phyloP scores from a whole-genome alignment of 1,140 invertebrate species.

The Drosophila tsacasi region DNA sequence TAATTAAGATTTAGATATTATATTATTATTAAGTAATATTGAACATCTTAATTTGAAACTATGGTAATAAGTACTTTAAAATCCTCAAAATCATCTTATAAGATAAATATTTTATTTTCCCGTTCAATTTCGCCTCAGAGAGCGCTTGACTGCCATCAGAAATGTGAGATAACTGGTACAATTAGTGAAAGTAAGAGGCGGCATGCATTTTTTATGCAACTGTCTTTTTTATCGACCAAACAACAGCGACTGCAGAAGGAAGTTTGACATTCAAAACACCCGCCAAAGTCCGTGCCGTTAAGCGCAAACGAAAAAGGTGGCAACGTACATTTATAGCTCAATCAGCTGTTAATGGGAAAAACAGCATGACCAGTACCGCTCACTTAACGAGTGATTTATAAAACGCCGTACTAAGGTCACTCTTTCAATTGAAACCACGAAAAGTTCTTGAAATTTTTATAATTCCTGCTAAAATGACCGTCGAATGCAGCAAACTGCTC shows the following conservation, averaged over 20 bases:
- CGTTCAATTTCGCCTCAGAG: not conserved
- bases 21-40: too few species aligned
- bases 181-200: constrained; percentile 50
- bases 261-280: constrained; percentile 17
- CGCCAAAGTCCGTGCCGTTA: constrained; percentile 1
- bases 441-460: not conserved
- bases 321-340: not conserved
- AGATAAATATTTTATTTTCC: not conserved
- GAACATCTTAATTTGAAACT: not conserved
- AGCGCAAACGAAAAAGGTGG: constrained; percentile 4
- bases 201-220: constrained; percentile 33
- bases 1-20: too few species aligned
- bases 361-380: not conserved
- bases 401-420: not conserved
- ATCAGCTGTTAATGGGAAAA: not conserved
- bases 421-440: constrained; percentile 2
- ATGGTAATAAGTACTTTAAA: not conserved
- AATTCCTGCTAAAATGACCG: constrained; percentile 35
- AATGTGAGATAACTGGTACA: constrained; percentile 43
- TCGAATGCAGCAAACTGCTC: constrained; percentile 60
- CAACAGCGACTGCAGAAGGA: constrained; percentile 6
- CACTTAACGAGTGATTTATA: not conserved
- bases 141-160: constrained; percentile 12
- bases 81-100: too few species aligned
- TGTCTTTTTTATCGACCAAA: constrained; percentile 62